Evolutionary conservation across 2,888 invertebrate genomes (phyloP).

Genomic region (Coelinius sp.): DNA sequence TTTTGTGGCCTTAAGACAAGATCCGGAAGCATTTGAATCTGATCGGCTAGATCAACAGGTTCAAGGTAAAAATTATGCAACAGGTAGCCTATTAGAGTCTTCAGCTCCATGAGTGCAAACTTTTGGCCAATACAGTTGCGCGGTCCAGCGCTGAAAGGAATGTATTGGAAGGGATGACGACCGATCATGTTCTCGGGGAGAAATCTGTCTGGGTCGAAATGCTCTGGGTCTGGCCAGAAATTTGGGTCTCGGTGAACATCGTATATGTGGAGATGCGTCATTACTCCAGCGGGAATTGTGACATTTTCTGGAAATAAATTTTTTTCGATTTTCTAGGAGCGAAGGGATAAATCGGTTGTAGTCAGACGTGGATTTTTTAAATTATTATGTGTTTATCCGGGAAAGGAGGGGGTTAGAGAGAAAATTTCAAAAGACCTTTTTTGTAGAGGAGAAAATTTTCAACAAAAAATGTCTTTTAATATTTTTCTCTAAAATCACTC

Average conservation of each 20-base stretch:
- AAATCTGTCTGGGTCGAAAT: slow-evolving; percentile 80
- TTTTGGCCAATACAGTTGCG: slow-evolving; percentile 76
- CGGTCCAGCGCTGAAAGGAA: slow-evolving; percentile 80
- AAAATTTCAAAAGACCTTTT: too few relatives aligned
- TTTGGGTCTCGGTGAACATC: slow-evolving; percentile 78
- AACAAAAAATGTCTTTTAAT: too few relatives aligned
- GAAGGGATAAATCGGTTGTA: too few relatives aligned
- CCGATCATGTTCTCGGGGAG: slow-evolving; percentile 71
- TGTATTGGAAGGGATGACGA: slow-evolving; percentile 77
- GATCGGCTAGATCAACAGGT: slow-evolving; percentile 49
- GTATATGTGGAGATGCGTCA: slow-evolving; percentile 75
- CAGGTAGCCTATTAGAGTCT: slow-evolving; percentile 51
- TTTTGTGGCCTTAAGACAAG: slow-evolving; percentile 34
- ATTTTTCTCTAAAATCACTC: too few relatives aligned
- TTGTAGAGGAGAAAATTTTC: too few relatives aligned
- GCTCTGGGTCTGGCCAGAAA: slow-evolving; percentile 77
- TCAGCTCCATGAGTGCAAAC: slow-evolving; percentile 60
- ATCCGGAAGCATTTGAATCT: slow-evolving; percentile 41
- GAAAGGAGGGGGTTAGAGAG: too few relatives aligned
- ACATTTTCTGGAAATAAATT: slow-evolving; percentile 68
- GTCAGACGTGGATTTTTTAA: too few relatives aligned
- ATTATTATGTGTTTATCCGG: too few relatives aligned
- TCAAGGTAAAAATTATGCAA: slow-evolving; percentile 57
- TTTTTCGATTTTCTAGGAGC: not conserved
- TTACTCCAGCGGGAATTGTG: slow-evolving; percentile 72